Conservation (phyloP, 2,113 vertebrate species). For the Cygnus atratus region DNA sequence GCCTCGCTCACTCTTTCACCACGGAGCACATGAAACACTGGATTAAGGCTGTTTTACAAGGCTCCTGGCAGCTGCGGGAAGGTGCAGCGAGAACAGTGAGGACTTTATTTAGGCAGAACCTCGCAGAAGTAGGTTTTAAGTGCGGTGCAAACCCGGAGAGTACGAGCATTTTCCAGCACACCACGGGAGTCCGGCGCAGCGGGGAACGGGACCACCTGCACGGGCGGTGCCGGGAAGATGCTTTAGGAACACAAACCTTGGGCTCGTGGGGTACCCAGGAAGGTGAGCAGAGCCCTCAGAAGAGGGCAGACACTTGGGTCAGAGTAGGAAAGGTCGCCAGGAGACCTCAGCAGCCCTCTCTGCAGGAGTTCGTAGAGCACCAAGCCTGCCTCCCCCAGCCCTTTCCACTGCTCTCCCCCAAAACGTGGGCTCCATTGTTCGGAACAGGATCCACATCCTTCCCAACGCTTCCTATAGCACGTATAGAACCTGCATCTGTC, state of each 20-base stretch:
- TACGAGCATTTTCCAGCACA: neutral
- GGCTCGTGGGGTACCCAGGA: neutral
- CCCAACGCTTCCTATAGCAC: neutral
- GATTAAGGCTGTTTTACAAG: neutral
- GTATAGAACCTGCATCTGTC: neutral
- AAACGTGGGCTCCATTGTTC: neutral
- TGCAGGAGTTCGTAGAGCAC: neutral
- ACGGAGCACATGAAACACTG: neutral
- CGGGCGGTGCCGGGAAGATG: neutral
- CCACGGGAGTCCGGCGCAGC: fast-evolving
- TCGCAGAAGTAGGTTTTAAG: neutral
- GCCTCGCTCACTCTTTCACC: neutral
- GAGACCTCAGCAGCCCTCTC: neutral
- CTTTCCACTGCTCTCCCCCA: fast-evolving
- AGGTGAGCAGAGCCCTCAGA: neutral
- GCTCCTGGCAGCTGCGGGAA: neutral
- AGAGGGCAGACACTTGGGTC: neutral
- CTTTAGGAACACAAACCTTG: neutral
- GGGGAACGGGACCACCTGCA: neutral
- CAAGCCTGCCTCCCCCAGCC: neutral
- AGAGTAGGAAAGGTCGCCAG: neutral
- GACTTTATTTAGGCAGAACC: neutral
- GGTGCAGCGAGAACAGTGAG: neutral
- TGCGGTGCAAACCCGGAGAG: no score
- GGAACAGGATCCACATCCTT: conserved; percentile 41